Conservation (phyloP, 2,888 invertebrate genomes). For the Drosophila neotestacea region DNA sequence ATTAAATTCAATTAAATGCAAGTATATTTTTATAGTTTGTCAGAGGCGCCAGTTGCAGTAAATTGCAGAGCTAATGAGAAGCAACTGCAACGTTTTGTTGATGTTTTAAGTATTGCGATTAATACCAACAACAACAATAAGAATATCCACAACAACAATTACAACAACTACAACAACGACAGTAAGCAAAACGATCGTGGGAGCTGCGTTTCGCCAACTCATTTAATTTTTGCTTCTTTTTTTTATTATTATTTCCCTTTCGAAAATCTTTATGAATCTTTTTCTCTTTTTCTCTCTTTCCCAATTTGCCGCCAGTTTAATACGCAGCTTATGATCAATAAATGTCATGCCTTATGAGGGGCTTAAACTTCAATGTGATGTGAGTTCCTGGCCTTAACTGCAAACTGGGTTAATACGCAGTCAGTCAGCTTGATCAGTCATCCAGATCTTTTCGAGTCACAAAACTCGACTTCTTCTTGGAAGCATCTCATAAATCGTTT, state of each 20-base stretch:
- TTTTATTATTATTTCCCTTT: slow-evolving; percentile 33
- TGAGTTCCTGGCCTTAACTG: slow-evolving; percentile 11
- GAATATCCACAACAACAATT: slow-evolving; percentile 11
- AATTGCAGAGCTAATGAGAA: slow-evolving; percentile 48
- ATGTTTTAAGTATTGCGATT: slow-evolving; percentile 45
- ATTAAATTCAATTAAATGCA: slow-evolving; percentile 46
- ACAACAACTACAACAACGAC: slow-evolving; percentile 12
- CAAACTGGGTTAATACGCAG: slow-evolving; percentile 69
- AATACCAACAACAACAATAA: slow-evolving; percentile 36
- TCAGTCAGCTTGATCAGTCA: slow-evolving; percentile 4
- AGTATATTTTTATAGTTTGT: slow-evolving; percentile 11
- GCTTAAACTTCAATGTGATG: slow-evolving; percentile 32
- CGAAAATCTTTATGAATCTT: slow-evolving; percentile 51
- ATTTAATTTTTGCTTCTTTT: slow-evolving; percentile 36
- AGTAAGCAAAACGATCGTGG: slow-evolving; percentile 61
- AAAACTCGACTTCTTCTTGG: slow-evolving; percentile 53
- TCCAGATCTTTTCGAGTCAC: background rate
- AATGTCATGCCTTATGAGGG: slow-evolving; percentile 74
- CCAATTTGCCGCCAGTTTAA: slow-evolving; percentile 62
- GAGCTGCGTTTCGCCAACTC: slow-evolving; percentile 74
- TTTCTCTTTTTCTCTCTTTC: slow-evolving; percentile 40
- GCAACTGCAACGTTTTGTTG: slow-evolving; percentile 63
- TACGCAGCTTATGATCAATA: slow-evolving; percentile 79
- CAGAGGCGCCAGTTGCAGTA: slow-evolving; percentile 46
- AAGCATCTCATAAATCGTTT: slow-evolving; percentile 53